Conservation (phyloP, 2,888 invertebrate genomes). For the Drosophila trichaetosa region DNA sequence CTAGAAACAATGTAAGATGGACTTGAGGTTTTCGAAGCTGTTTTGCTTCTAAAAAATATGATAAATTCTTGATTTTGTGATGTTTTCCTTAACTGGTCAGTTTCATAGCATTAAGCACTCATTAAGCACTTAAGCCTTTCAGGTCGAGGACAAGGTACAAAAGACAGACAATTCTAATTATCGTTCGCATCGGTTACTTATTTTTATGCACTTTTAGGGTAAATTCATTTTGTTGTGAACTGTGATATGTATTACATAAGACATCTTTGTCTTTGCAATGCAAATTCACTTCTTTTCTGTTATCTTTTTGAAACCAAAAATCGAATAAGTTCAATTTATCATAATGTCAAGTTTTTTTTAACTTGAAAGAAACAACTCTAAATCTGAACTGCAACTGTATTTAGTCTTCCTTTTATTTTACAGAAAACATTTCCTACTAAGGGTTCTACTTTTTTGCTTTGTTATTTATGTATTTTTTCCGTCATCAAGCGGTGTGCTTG, state of each 20-base stretch:
- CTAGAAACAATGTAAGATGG: background rate
- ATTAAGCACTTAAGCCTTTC: background rate
- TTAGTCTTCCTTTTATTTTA: background rate
- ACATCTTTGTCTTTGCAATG: background rate
- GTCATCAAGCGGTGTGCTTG: constrained; percentile 5
- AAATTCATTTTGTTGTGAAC: background rate
- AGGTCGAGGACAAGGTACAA: background rate
- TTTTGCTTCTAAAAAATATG: background rate
- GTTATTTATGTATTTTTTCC: constrained; percentile 1
- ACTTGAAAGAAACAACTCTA: background rate
- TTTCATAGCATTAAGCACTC: background rate
- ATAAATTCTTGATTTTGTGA: background rate
- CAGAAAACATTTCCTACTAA: background rate
- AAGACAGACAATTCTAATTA: background rate
- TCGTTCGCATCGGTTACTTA: background rate
- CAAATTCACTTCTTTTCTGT: background rate
- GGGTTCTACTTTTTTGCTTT: background rate
- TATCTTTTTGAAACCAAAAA: background rate
- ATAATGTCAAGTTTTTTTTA: background rate
- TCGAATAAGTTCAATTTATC: background rate
- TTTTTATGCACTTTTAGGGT: background rate
- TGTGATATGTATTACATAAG: background rate
- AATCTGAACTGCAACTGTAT: background rate
- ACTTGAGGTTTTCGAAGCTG: background rate
- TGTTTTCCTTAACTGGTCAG: background rate